Evolutionary conservation across 2,113 vertebrate genomes (phyloP), one percentile per base, ranked within the genome.

Genomic region (Chionodraco myersi): DNA sequence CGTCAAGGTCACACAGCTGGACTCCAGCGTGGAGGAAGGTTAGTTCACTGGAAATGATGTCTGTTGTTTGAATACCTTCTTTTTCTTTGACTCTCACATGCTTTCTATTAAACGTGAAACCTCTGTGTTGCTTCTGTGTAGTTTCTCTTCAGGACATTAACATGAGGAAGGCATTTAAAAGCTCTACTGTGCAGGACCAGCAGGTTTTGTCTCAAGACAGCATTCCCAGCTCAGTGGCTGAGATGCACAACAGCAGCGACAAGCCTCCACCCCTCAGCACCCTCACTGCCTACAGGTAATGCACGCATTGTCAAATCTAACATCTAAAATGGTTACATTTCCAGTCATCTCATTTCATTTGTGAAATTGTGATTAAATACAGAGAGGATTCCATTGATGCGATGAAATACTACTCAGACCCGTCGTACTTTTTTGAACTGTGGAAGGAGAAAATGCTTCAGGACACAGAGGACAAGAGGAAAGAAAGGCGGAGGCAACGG

Each of bases 371-470:
- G 47, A 82, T 26, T 72, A n/a, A 86, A 92, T 84, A 13, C 75
- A 99, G 98, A 91, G 97, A 98, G 92, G 98, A 99, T 89, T 96
- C 95, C 65, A 95, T 95, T 56, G 97, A 99, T 6, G 97, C 96
- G 8, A 94, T 99, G 91, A 97, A 96, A 72, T 98, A 98, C 91
- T 99, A 99, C 89, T 98, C 97, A 0, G 96, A 99, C 93, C 97
- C 98, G 5, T 98, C 97, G 0, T 99, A 99, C 93, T 99, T 99
- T 92, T 99, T 99, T 90, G 96, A 98, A 89, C 94, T 99, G 81
- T 99, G 98, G 98, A 99, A 97, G 92, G 96, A 99, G 91, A 99
- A 97, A 92, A 99, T 99, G 97, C 94, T 99, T 53, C 97, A 97
- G 88, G 98, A 98, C 93, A 99, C 97, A 1, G 98, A 99, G 91